phyloP scores from a whole-genome alignment of 2,888 invertebrate species.

The Lasioglossum oenotherae region DNA sequence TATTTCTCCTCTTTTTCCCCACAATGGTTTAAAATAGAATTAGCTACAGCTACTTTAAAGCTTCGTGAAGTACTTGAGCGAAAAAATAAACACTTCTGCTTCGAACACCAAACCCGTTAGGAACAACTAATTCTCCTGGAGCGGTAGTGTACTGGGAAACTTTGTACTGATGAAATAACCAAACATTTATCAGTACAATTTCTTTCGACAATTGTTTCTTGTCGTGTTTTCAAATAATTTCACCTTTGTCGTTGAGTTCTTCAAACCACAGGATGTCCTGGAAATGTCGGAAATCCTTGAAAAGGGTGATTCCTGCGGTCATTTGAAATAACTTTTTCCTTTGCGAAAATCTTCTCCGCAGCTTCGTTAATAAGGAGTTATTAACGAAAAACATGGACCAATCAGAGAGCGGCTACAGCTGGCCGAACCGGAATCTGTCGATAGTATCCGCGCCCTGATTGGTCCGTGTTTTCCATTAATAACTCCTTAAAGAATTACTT shows the following conservation, averaged over 20 bases:
- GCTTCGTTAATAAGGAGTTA: no score
- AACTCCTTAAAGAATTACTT: no score
- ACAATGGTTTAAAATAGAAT: neutral
- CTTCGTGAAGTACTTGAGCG: neutral
- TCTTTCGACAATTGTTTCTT: neutral
- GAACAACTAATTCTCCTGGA: neutral
- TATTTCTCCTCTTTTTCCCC: neutral
- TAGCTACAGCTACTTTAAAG: constrained; percentile 1
- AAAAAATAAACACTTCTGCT: neutral
- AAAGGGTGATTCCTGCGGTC: no score
- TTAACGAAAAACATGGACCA: no score
- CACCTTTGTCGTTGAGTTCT: neutral
- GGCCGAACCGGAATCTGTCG: no score
- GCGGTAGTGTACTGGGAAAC: neutral
- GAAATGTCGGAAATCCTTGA: no score
- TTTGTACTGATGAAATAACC: neutral
- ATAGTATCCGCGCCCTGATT: no score
- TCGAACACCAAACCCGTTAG: neutral
- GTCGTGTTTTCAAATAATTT: neutral
- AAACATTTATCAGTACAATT: neutral
- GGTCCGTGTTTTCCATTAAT: no score
- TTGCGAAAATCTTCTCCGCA: no score
- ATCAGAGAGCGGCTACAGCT: no score
- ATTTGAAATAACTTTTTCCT: no score
- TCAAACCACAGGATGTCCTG: neutral